Evolutionary conservation across 2,888 invertebrate genomes (phyloP), one percentile per base, ranked within the genome.

Genomic region (Biston betularia): DNA sequence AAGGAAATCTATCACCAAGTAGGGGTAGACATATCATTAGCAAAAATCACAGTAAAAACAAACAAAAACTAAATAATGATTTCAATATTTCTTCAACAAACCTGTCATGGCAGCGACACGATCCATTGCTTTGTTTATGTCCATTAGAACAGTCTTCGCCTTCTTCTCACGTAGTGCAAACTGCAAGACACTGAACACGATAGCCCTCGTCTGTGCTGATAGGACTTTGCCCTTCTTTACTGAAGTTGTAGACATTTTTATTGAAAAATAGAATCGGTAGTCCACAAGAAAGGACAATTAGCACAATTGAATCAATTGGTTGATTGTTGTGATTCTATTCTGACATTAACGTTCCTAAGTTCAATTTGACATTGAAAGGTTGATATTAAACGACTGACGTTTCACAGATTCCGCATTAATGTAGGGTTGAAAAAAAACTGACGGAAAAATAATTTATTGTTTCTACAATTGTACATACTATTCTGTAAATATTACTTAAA

Each of bases 21-120:
- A n/a, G 24, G 24, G 24, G 24, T 2, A 24, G 24, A 24, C 24
- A 24, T 24, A 24, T 24, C 24, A 24, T 24, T 24, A 24, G 3
- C 3, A 1, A 24, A 24, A 24, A 9, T 6, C 8, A 46, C 46
- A 24, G 1, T 2, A 45, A 48, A 48, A 50, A 10, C 40, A 40
- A 53, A 53, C 10, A 0, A 1, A 11, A 42, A 42, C 3, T 24
- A 7, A 24, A 9, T n/a, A 40, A 7, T 24, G 15, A 10, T 8
- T 7, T 14, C 6, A 50, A 52, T 50, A 42, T 15, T 15, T 49
- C 4, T 12, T 4, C 33, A 52, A 62, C 58, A 67, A 55, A 68
- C 67, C 67, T 46, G 67, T 68, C 67, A 68, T 68, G 45, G 67
- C 67, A 59, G 67, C 67, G 7, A 68, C 67, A 10, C 67, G 54